Evolutionary conservation across 2,797 vertebrate genomes (phyloP), one percentile per base, ranked within the genome.

Genomic region (Acanthurus leucopareius): DNA sequence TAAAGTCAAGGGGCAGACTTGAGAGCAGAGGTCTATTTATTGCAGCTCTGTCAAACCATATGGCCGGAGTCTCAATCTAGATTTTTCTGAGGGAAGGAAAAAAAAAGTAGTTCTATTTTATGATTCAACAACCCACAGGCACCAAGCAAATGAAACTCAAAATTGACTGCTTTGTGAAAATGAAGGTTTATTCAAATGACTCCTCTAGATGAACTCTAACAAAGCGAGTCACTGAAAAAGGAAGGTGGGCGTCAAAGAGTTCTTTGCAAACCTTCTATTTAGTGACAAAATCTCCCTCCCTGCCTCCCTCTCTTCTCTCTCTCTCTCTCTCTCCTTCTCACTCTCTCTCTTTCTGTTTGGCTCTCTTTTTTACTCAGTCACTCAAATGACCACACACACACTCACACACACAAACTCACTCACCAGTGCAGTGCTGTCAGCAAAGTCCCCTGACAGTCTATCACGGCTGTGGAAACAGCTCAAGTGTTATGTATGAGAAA

Each of bases 401-500:
- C 69, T 10, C 65, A 70, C 59, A 69, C 63, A 73, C n/a, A 63
- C 69, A 77, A 47, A 70, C 80, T 62, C 87, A 76, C 79, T 76
- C 85, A 86, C 66, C 84, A 85, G 79, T 80, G 80, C 91, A 74
- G 75, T 82, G 86, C 91, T 93, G 88, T 93, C 92, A 93, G 90
- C 85, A 88, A 75, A 89, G 84, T 93, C 89, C 80, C 89, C 82
- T 86, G 91, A 93, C 91, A 88, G 89, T 88, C 88, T 91, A 90
- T 87, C 86, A 87, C 77, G 73, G 69, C 88, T 83, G 87, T 87
- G 82, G 88, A 89, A 88, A 84, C 87, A 87, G 80, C 87, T 90
- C 86, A 80, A 92, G 86, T 92, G 91, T 91, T 90, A 85, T 85
- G 89, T 89, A 87, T 90, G 82, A 87, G 86, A 84, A 79, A 89